phyloP scores from a whole-genome alignment of 1,140 invertebrate genomes.

The Dinoponera quadriceps region DNA sequence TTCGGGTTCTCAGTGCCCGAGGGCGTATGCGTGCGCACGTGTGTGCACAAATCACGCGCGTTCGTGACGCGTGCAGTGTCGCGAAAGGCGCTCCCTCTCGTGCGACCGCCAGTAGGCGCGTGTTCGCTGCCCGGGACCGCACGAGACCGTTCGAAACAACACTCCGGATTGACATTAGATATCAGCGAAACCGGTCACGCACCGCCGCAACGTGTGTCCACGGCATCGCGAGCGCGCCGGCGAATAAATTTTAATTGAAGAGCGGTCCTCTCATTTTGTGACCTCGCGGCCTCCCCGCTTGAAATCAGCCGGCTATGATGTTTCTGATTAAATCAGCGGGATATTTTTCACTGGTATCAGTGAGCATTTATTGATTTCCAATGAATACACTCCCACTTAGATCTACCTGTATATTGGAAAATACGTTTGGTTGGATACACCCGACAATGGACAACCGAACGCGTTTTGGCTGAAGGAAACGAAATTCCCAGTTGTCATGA shows the following conservation, averaged over 20 bases:
- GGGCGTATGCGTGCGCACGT: slow-evolving; percentile 30
- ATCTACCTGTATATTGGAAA: too few relatives aligned
- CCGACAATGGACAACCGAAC: too few relatives aligned
- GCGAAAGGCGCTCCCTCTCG: slow-evolving; percentile 16
- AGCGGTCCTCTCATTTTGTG: slow-evolving; percentile 58
- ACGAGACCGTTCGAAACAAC: slow-evolving; percentile 64
- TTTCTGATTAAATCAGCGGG: too few relatives aligned
- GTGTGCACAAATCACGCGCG: slow-evolving; percentile 65
- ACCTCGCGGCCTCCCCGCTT: too few relatives aligned
- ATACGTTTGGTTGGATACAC: too few relatives aligned
- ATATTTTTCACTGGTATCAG: too few relatives aligned
- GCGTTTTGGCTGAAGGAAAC: too few relatives aligned
- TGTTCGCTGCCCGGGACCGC: slow-evolving; percentile 20
- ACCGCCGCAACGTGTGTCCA: slow-evolving; percentile 59
- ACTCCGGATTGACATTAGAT: slow-evolving; percentile 68
- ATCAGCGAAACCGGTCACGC: slow-evolving; percentile 65
- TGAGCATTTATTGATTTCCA: too few relatives aligned
- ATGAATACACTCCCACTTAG: too few relatives aligned
- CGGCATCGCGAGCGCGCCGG: not conserved
- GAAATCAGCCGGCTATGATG: too few relatives aligned
- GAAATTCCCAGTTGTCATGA: too few relatives aligned
- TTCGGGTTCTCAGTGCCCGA: slow-evolving; percentile 18
- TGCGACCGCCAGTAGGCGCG: slow-evolving; percentile 4
- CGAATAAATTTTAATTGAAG: slow-evolving; percentile 68
- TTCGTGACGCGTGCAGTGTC: slow-evolving; percentile 41